Percentiles rank a stretch among this genome's conserved stretches.
These are phyloP conservation scores for Nysson spinosus DNA, from an alignment of 2,888 invertebrate genomes.

Conservation along the genomic window DNA sequence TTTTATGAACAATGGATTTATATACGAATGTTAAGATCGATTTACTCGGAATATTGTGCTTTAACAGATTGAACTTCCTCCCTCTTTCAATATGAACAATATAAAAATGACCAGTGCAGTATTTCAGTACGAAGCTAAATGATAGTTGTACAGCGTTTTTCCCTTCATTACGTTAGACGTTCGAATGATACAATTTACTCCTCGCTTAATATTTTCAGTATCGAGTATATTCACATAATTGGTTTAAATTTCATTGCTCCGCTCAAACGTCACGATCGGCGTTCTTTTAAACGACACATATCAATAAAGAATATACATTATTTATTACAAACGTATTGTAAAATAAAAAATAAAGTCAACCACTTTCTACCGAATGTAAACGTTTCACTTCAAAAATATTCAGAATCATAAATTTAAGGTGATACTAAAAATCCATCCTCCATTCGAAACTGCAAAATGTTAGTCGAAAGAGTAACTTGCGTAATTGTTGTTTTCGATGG, in stretches of 20 bases:
- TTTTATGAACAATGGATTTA: constrained; percentile 20
- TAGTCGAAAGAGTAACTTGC: constrained; percentile 43
- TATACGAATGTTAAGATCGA: constrained; percentile 11
- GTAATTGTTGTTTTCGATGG: constrained; percentile 25
- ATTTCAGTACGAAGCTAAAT: constrained; percentile 48
- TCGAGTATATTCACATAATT: constrained; percentile 10
- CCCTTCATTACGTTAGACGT: constrained; percentile 18
- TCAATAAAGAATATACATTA: too few species aligned
- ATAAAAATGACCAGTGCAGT: constrained; percentile 44
- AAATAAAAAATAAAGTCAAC: too few species aligned
- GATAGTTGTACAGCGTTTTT: constrained; percentile 53
- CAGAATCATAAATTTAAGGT: too few species aligned
- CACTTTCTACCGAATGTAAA: too few species aligned
- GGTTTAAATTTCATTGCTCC: neutral
- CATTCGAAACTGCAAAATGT: constrained; percentile 32
- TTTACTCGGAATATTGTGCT: constrained; percentile 24
- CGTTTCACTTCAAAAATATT: too few species aligned
- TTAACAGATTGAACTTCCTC: constrained; percentile 14
- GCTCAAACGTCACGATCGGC: too few species aligned
- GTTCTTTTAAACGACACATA: too few species aligned
- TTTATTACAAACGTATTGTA: too few species aligned
- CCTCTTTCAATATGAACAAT: constrained; percentile 27
- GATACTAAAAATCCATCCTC: neutral
- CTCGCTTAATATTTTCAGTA: constrained; percentile 39
- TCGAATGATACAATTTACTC: constrained; percentile 39